Evolutionary conservation across 2,113 vertebrate species (phyloP), one percentile per base, ranked within the genome.

Genomic region (Sylvilagus bachmani): DNA sequence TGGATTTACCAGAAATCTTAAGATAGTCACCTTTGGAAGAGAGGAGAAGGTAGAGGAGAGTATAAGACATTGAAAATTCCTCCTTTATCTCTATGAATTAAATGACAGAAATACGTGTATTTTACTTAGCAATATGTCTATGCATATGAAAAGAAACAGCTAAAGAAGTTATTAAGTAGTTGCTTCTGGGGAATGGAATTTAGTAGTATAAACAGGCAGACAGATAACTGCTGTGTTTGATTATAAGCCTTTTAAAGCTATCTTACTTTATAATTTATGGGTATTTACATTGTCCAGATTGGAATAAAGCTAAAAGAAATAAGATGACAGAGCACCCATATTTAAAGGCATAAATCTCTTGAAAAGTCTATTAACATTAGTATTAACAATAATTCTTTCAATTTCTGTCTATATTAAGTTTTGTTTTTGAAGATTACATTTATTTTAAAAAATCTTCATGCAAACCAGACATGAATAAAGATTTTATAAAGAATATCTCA

Each of bases 301-400:
- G 44, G 10, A 62, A 85, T 81, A 74, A 82, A 70, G 38, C 61
- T 91, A 70, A 75, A 91, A 93, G 79, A 93, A 93, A 61, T 53
- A 90, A 70, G 58, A 85, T 53, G 55, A 78, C 31, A 83, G 53
- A 91, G 78, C 17, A 87, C 17, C 19, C 25, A 53, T 36, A 83
- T 33, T 92, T 83, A 93, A 96, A 88, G 64, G 73, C 44, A 96
- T 87, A 93, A 66, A 73, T 93, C 21, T 92, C 73, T 71, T 95
- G 21, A 71, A 86, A 92, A 84, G 21, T 86, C 89, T 91, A 93
- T 91, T 89, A 89, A 78, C 29, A 78, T 74, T 80, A 14, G 49
- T 92, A 3, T 90, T 81, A 85, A 38, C 16, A 92, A 33, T 70
- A 90, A 83, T 71, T 62, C 64, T 83, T 66, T 77, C 44, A 70